Evolutionary conservation across 1,140 invertebrate species (phyloP).

Genomic region (Panulirus ornatus): DNA sequence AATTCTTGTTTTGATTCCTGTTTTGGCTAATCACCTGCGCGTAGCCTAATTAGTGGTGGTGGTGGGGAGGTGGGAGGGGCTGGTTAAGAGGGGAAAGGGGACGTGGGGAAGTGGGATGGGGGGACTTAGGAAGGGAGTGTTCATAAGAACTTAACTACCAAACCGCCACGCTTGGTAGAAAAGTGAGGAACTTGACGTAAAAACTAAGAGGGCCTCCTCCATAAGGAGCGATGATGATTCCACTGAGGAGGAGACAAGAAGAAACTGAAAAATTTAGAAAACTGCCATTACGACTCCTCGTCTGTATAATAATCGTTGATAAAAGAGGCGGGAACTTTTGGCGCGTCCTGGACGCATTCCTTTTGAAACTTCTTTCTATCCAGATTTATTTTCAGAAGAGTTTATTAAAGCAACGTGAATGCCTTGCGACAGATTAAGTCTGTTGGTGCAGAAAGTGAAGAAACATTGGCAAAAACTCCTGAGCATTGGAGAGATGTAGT

Average conservation of each 20-base stretch:
- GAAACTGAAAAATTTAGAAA: neutral
- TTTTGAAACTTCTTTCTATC: neutral
- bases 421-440: constrained; percentile 1
- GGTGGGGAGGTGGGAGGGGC: neutral
- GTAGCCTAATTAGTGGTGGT: neutral
- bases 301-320: neutral
- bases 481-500: neutral
- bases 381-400: constrained; percentile 4
- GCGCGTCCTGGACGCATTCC: neutral
- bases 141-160: neutral
- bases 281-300: neutral
- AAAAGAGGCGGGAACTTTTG: constrained; percentile 21
- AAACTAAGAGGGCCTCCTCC: neutral
- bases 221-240: neutral
- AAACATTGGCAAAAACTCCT: constrained; percentile 2
- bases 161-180: neutral
- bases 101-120: neutral
- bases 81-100: neutral
- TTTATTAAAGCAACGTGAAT: constrained; percentile 36
- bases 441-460: neutral
- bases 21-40: constrained; percentile 2
- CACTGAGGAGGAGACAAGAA: neutral
- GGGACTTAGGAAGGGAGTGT: neutral
- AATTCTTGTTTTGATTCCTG: neutral
- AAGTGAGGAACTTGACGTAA: neutral